A percentile compares a stretch with the other conserved stretches of the same genome.
Evolutionary conservation across 2,113 vertebrate genomes (phyloP).

Genomic region (Corythornis madagascariensis): DNA sequence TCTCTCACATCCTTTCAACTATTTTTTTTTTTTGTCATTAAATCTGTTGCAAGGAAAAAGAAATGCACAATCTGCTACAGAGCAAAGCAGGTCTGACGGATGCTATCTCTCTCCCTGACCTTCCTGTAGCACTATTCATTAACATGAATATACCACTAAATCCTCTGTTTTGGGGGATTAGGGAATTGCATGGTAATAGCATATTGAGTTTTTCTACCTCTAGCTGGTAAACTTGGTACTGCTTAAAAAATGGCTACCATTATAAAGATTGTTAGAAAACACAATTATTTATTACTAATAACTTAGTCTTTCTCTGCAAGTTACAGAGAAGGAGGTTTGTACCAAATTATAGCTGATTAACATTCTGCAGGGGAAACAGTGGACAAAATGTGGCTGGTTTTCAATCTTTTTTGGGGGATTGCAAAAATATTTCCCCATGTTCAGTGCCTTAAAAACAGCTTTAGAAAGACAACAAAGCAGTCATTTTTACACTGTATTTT

Average conservation of each 20-base stretch:
- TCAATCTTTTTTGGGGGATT: not conserved
- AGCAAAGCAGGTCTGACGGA: not conserved
- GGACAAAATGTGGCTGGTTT: not conserved
- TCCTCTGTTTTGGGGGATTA: not conserved
- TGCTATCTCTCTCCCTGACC: not conserved
- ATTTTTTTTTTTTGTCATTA: not conserved
- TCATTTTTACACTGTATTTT: not conserved
- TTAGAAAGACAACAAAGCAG: not conserved
- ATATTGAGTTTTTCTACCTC: not conserved
- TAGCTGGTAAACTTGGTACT: not conserved
- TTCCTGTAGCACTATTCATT: slow-evolving; percentile 5
- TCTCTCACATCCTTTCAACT: no score
- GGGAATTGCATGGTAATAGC: not conserved
- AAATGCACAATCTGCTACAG: not conserved
- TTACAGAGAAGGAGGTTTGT: not conserved
- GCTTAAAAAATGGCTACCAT: not conserved
- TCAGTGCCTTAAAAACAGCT: not conserved
- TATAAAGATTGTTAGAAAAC: not conserved
- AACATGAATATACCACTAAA: not conserved
- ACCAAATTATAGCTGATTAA: not conserved
- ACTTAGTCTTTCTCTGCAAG: not conserved
- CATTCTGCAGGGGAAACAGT: not conserved
- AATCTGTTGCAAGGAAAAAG: not conserved
- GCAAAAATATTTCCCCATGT: not conserved
- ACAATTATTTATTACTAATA: not conserved